Percentiles rank a stretch among this genome's conserved stretches.
phyloP scores from a whole-genome alignment of 2,888 invertebrate species.

The Orthonevra nobilis region DNA sequence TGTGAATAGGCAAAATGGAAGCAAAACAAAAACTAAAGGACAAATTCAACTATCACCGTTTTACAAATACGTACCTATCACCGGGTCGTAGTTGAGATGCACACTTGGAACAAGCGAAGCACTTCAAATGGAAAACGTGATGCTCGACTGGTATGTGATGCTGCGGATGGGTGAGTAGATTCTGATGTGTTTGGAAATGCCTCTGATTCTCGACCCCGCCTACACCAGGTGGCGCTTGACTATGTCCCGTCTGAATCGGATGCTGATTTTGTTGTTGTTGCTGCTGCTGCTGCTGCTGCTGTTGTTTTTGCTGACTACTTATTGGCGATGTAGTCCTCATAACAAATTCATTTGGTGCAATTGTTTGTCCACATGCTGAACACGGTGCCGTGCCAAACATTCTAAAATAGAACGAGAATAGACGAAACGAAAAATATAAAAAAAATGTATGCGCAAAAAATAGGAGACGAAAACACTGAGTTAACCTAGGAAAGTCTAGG shows the following conservation, averaged over 20 bases:
- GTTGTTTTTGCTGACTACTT: slow-evolving; percentile 71
- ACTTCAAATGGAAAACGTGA: slow-evolving; percentile 95
- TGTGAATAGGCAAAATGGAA: too few relatives aligned
- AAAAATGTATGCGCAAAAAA: slow-evolving; percentile 15
- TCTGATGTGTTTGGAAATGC: slow-evolving; percentile 71
- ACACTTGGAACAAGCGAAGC: slow-evolving; percentile 96
- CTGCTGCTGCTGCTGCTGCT: slow-evolving; percentile 73
- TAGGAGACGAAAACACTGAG: slow-evolving; percentile 5
- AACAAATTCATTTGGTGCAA: slow-evolving; percentile 94
- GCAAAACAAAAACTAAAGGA: slow-evolving; percentile 11
- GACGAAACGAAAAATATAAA: slow-evolving; percentile 4
- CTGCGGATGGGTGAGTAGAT: slow-evolving; percentile 64
- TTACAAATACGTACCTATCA: slow-evolving; percentile 84
- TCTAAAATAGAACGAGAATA: slow-evolving; percentile 81
- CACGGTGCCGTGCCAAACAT: slow-evolving; percentile 94
- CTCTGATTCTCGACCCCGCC: slow-evolving; percentile 71
- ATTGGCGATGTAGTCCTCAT: slow-evolving; percentile 83
- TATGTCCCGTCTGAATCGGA: slow-evolving; percentile 66
- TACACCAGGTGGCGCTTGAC: slow-evolving; percentile 68
- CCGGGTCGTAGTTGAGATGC: slow-evolving; percentile 92
- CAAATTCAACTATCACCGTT: slow-evolving; percentile 68
- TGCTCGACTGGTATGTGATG: slow-evolving; percentile 79
- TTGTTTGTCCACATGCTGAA: slow-evolving; percentile 92
- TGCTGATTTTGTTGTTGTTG: slow-evolving; percentile 77
- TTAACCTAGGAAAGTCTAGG: slow-evolving; percentile 30